Percentiles rank a stretch among this genome's conserved stretches.
phyloP scores from a whole-genome alignment of 1,140 invertebrate species.

The Apis florea region DNA sequence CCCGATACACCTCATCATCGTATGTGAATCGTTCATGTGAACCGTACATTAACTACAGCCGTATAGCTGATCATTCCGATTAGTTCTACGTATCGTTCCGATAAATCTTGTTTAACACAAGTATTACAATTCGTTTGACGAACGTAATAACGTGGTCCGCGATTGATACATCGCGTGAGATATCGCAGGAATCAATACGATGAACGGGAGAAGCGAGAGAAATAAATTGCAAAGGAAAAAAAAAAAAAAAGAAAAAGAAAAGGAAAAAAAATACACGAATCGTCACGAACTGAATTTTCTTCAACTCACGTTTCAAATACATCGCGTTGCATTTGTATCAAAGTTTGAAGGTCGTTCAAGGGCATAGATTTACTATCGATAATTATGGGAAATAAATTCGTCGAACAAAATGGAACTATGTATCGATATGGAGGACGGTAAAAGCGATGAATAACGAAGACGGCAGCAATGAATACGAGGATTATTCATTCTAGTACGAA shows the following conservation, averaged over 20 bases:
- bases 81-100: slow-evolving; percentile 2
- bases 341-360: not conserved
- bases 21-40: not conserved
- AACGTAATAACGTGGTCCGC: slow-evolving; percentile 3
- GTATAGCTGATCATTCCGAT: not conserved
- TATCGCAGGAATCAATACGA: slow-evolving; percentile 19
- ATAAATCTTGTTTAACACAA: slow-evolving; percentile 31
- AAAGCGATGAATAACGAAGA: too few relatives aligned
- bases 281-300: not conserved
- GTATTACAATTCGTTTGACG: slow-evolving; percentile 27
- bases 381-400: not conserved
- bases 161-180: slow-evolving; percentile 31
- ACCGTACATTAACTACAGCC: not conserved
- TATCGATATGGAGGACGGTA: too few relatives aligned
- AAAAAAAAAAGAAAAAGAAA: not conserved
- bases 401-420: not conserved
- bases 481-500: too few relatives aligned
- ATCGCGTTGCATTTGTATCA: not conserved
- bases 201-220: not conserved
- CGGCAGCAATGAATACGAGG: not conserved
- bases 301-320: not conserved
- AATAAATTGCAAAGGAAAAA: not conserved
- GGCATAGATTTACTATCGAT: not conserved
- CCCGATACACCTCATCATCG: not conserved
- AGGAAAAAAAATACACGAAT: not conserved